Evolutionary conservation across 2,888 invertebrate genomes (phyloP).

Genomic region (Eumacrocentrus americanus): DNA sequence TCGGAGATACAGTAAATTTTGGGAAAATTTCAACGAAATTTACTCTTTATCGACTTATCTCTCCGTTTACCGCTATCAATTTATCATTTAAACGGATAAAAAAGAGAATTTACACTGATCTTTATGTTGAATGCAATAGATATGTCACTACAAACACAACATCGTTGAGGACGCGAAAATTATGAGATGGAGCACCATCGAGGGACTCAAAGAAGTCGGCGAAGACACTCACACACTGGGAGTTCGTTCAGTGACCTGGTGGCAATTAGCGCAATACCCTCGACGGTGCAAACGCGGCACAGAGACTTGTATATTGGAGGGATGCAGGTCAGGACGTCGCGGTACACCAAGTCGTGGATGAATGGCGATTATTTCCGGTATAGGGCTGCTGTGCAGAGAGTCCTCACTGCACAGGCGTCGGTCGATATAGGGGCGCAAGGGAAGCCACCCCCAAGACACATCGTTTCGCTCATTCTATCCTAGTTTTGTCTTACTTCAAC

Average conservation of each 20-base stretch:
- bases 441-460: constrained; percentile 34
- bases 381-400: constrained; percentile 34
- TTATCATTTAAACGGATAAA: too few relatives aligned
- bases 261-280: neutral
- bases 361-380: constrained; percentile 44
- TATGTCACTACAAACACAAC: too few relatives aligned
- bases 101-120: too few relatives aligned
- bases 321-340: constrained; percentile 61
- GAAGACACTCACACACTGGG: neutral
- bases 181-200: too few relatives aligned
- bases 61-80: too few relatives aligned
- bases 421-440: constrained; percentile 47
- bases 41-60: too few relatives aligned
- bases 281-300: too few relatives aligned
- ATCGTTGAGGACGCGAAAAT: too few relatives aligned
- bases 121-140: too few relatives aligned
- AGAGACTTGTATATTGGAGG: neutral
- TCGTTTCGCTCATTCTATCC: too few relatives aligned
- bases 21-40: too few relatives aligned
- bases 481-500: neutral
- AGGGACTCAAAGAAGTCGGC: neutral
- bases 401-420: constrained; percentile 54
- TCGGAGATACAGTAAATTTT: too few relatives aligned
- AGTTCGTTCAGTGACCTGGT: neutral
- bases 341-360: constrained; percentile 33